Evolutionary conservation across 2,113 vertebrate species (phyloP).

Genomic region (Otolemur garnettii): DNA sequence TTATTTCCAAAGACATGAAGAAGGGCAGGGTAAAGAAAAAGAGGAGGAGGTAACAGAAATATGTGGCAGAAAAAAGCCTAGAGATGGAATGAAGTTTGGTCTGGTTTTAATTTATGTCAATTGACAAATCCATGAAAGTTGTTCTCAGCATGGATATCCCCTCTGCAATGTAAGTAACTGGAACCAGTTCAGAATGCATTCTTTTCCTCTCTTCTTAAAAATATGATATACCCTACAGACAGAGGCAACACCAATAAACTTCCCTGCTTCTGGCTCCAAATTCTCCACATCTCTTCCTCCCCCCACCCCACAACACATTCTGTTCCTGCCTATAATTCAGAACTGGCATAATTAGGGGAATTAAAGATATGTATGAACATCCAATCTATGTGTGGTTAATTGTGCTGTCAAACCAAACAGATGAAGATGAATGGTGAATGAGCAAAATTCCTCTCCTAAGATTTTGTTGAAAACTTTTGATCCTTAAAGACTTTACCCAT

Average conservation of each 20-base stretch:
- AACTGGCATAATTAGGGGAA: constrained; percentile 67
- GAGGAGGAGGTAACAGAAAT: constrained; percentile 55
- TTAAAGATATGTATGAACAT: constrained; percentile 40
- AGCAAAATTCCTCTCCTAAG: constrained; percentile 57
- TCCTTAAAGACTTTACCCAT: constrained; percentile 53
- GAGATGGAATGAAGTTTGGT: constrained; percentile 76
- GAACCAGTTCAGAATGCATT: constrained; percentile 73
- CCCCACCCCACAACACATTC: not conserved
- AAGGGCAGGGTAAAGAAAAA: not conserved
- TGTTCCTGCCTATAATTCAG: constrained; percentile 63
- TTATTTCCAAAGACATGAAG: constrained; percentile 41
- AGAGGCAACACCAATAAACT: constrained; percentile 49
- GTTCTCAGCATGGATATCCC: constrained; percentile 71
- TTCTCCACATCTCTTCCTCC: not conserved
- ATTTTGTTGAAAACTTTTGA: constrained; percentile 73
- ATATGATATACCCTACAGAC: constrained; percentile 53
- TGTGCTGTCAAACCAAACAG: constrained; percentile 29
- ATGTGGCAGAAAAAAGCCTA: constrained; percentile 34
- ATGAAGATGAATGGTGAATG: constrained; percentile 14
- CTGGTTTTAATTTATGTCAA: constrained; percentile 83
- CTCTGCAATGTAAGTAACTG: constrained; percentile 75
- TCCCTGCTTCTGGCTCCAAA: not conserved
- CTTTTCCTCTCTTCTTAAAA: constrained; percentile 70
- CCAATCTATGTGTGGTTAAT: constrained; percentile 57
- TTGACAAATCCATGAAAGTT: constrained; percentile 79